A percentile compares a stretch with the other conserved stretches of the same genome.
These are phyloP conservation scores for Mormyrus proboscirostris DNA, from an alignment of 2,797 vertebrate genomes.

Conservation along the genomic window DNA sequence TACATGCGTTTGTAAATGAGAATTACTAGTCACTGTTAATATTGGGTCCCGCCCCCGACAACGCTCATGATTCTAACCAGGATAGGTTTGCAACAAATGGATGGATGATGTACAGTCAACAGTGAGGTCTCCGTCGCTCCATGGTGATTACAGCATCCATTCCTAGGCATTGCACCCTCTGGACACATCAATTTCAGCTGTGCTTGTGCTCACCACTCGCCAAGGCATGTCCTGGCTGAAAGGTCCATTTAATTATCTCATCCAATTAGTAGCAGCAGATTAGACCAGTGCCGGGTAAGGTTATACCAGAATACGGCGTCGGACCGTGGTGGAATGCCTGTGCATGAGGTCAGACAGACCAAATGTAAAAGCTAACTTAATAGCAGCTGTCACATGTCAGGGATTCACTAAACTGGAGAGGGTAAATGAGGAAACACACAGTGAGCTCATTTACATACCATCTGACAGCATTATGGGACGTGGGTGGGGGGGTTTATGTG, in stretches of 20 bases:
- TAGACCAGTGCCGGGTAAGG: not conserved
- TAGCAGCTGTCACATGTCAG: not conserved
- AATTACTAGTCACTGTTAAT: not conserved
- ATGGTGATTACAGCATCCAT: not conserved
- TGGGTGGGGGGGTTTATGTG: not conserved
- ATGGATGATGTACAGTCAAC: not conserved
- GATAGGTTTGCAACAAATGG: not conserved
- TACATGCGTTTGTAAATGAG: not conserved
- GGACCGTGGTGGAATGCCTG: not conserved
- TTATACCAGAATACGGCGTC: not conserved
- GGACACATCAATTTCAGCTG: not conserved
- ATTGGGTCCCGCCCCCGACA: not conserved
- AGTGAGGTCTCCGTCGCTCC: not conserved
- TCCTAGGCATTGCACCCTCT: not conserved
- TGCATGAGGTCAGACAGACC: not conserved
- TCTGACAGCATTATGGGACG: not conserved
- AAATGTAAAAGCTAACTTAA: not conserved
- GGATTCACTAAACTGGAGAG: not conserved
- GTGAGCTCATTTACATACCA: not conserved
- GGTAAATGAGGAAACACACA: not conserved
- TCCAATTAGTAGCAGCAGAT: not conserved
- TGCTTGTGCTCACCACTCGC: not conserved
- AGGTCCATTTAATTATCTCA: not conserved
- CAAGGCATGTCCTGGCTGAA: not conserved
- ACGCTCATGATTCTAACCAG: not conserved